Evolutionary conservation across 53 echinoderm and acorn worm genomes (phyloP).

Genomic region (Temnopleurus reevesii): DNA sequence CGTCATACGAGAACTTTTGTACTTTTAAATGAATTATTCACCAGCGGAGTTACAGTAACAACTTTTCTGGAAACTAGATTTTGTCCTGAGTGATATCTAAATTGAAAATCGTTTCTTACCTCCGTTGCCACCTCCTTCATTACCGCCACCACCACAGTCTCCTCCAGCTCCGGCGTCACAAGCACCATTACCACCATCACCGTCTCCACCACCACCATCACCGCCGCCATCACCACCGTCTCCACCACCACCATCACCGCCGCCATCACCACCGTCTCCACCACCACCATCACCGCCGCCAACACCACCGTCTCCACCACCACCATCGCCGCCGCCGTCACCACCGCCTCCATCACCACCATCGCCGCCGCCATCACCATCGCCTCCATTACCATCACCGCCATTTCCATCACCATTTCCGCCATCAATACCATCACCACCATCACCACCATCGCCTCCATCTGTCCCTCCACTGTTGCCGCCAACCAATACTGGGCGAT

Average conservation of each 20-base stretch:
- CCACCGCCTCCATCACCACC: not conserved
- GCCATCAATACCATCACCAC: not conserved
- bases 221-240: not conserved
- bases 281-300: not conserved
- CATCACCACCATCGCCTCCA: not conserved
- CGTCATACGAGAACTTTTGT: too few relatives aligned
- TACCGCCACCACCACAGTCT: not conserved
- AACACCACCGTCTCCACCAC: not conserved
- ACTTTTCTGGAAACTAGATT: too few relatives aligned
- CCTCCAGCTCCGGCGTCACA: not conserved
- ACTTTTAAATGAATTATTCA: too few relatives aligned
- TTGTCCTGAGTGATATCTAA: too few relatives aligned
- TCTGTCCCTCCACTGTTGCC: not conserved
- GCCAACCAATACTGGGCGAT: not conserved
- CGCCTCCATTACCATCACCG: not conserved
- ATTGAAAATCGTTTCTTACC: too few relatives aligned
- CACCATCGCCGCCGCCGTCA: not conserved
- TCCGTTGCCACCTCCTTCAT: not conserved
- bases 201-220: not conserved
- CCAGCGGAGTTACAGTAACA: too few relatives aligned
- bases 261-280: not conserved
- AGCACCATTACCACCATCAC: not conserved
- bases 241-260: conserved; percentile 10
- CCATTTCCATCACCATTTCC: not conserved
- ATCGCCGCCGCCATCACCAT: not conserved